Evolutionary conservation across 1,140 invertebrate species (phyloP).

Genomic region (Octopus sinensis): DNA sequence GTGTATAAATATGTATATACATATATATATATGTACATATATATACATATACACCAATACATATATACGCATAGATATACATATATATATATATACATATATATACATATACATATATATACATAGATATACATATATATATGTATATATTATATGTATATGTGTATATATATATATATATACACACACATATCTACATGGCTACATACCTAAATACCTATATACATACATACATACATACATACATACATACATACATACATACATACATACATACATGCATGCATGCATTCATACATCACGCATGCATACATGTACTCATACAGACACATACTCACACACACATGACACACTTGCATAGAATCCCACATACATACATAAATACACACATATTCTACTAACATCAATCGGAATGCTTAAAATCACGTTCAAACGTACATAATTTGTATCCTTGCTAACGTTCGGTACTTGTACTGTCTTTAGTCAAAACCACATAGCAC

Average conservation of each 20-base stretch:
- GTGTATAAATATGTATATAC: background rate
- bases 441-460: too few species aligned
- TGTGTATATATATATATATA: constrained; percentile 2
- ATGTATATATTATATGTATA: too few species aligned
- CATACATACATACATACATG: background rate
- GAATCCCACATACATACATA: too few species aligned
- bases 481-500: too few species aligned
- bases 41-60: background rate
- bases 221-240: background rate
- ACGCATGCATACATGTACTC: background rate
- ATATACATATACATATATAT: background rate
- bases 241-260: background rate
- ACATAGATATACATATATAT: too few species aligned
- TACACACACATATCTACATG: background rate
- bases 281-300: background rate
- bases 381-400: too few species aligned
- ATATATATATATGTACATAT: background rate
- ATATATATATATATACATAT: background rate
- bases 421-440: too few species aligned
- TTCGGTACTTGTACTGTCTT: too few species aligned
- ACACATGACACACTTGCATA: background rate
- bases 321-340: background rate
- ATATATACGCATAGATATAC: background rate
- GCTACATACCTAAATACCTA: background rate
- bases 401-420: too few species aligned